A percentile compares a stretch with the other conserved stretches of the same genome.
These are phyloP conservation scores for Limulus polyphemus DNA, from an alignment of 2,888 invertebrate genomes.

Conservation along the genomic window DNA sequence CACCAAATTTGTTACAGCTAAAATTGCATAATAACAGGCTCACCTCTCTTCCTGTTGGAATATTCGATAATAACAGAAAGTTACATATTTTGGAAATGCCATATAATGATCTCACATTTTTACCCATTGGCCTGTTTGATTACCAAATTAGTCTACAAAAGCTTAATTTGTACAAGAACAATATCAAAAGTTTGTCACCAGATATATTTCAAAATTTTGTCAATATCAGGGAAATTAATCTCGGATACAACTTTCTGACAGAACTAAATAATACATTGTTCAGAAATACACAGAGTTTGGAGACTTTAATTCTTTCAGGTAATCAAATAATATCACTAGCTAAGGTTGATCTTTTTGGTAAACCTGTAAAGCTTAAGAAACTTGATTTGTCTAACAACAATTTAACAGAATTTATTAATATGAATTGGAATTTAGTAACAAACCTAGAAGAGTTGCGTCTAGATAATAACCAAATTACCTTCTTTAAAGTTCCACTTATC, in stretches of 20 bases:
- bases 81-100: not conserved
- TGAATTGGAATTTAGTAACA: conserved; percentile 23
- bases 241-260: conserved; percentile 13
- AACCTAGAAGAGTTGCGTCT: conserved; percentile 23
- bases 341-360: conserved; percentile 8
- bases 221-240: not conserved
- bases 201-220: not conserved
- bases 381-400: conserved; percentile 16
- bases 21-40: conserved; percentile 53
- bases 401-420: conserved; percentile 50
- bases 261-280: conserved; percentile 21
- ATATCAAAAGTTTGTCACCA: not conserved
- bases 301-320: conserved; percentile 22
- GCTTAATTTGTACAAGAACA: not conserved
- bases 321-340: conserved; percentile 14
- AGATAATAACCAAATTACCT: conserved; percentile 18
- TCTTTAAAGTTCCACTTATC: conserved; percentile 9
- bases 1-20: conserved; percentile 54
- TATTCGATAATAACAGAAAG: not conserved
- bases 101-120: not conserved
- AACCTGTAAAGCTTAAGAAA: conserved; percentile 13
- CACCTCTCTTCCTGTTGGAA: conserved; percentile 41
- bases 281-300: conserved; percentile 17
- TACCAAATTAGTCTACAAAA: not conserved
- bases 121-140: not conserved